These are phyloP conservation scores for Nymphalis urticae DNA, from an alignment of 2,888 invertebrate species.

Conservation along the genomic window DNA sequence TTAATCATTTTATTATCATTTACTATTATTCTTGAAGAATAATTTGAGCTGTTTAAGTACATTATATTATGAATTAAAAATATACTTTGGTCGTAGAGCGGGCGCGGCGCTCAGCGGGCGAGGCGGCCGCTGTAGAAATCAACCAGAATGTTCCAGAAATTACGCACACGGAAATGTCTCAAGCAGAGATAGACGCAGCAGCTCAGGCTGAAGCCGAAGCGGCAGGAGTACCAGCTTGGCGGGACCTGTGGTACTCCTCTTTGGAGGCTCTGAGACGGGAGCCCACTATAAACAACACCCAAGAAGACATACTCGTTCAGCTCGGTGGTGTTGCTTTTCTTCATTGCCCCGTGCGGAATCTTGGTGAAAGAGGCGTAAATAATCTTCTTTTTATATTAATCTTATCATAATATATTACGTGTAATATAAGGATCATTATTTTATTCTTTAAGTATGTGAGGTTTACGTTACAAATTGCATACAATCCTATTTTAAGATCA, in stretches of 20 bases:
- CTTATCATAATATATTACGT: background rate
- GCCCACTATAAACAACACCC: constrained; percentile 86
- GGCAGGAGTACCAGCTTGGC: constrained; percentile 80
- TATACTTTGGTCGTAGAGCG: constrained; percentile 22
- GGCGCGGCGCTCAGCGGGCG: constrained; percentile 36
- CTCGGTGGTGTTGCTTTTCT: constrained; percentile 89
- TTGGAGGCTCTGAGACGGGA: constrained; percentile 70
- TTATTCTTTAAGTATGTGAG: background rate
- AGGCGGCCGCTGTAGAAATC: constrained; percentile 32
- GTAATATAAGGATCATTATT: background rate
- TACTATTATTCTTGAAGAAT: too few relatives aligned
- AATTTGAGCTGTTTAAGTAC: background rate
- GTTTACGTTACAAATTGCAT: too few relatives aligned
- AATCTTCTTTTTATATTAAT: background rate
- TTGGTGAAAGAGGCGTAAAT: constrained; percentile 87
- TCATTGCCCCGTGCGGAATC: constrained; percentile 89
- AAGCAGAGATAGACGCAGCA: constrained; percentile 43
- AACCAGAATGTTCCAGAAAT: constrained; percentile 26
- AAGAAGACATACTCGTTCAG: constrained; percentile 88
- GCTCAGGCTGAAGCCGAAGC: constrained; percentile 50
- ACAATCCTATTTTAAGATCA: too few relatives aligned
- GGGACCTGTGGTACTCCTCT: constrained; percentile 83
- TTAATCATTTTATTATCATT: too few relatives aligned
- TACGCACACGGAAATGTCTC: constrained; percentile 37
- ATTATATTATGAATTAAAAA: background rate